Evolutionary conservation across 2,797 vertebrate genomes (phyloP).

Genomic region (Australoheros facetus): DNA sequence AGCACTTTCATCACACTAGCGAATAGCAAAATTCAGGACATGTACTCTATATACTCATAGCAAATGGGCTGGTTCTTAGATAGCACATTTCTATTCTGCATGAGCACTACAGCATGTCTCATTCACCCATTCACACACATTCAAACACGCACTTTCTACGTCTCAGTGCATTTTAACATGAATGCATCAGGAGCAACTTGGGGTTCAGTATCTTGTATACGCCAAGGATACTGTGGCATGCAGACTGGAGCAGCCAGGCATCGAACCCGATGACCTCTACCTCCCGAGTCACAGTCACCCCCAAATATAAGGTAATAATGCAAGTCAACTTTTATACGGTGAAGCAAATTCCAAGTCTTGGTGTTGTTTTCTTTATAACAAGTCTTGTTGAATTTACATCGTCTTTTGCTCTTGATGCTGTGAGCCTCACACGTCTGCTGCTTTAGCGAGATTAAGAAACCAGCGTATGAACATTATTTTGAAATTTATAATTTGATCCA

Average conservation of each 20-base stretch:
- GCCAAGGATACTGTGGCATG: too few species aligned
- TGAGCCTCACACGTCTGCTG: slow-evolving; percentile 39
- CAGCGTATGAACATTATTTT: slow-evolving; percentile 31
- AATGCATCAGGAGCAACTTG: too few species aligned
- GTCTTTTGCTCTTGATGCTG: background rate
- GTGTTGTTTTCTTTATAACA: slow-evolving; percentile 10
- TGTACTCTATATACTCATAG: background rate
- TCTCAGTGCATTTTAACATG: too few species aligned
- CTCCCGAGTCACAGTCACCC: too few species aligned
- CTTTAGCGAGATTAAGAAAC: slow-evolving; percentile 32
- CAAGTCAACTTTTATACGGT: background rate
- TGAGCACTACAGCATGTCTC: too few species aligned
- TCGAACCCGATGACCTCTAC: too few species aligned
- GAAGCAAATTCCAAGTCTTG: background rate
- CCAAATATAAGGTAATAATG: background rate
- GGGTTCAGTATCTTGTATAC: too few species aligned
- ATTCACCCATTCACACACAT: too few species aligned
- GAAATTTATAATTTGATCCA: slow-evolving; percentile 46
- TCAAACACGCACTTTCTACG: too few species aligned
- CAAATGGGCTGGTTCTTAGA: too few species aligned
- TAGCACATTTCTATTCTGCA: too few species aligned
- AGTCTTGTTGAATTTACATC: slow-evolving; percentile 6
- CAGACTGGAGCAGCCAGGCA: too few species aligned
- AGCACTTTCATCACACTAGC: background rate
- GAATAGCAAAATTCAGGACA: background rate